A percentile compares a stretch with the other conserved stretches of the same genome.
Conservation (phyloP, 2,797 vertebrate species). For the Centropyge bicolor region DNA sequence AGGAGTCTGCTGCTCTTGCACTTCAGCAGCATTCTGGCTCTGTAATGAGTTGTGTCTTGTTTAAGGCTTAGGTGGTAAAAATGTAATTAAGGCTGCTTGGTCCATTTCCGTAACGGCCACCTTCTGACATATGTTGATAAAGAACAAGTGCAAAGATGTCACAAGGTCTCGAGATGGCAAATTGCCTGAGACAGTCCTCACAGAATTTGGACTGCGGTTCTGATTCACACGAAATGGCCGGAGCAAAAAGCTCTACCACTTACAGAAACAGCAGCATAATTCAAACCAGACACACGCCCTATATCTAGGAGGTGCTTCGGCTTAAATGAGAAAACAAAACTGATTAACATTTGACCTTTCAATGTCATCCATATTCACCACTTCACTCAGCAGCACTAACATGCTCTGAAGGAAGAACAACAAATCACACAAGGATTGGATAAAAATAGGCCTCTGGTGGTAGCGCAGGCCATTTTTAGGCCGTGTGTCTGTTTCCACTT, state of each 20-base stretch:
- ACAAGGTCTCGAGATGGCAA: constrained; percentile 36
- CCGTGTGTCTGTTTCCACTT: constrained; percentile 83
- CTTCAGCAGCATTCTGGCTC: constrained; percentile 31
- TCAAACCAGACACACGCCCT: constrained; percentile 59
- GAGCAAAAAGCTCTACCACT: constrained; percentile 15
- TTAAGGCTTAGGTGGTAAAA: constrained; percentile 44
- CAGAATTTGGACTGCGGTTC: constrained; percentile 21
- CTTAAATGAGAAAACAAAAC: constrained; percentile 70
- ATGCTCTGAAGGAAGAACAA: constrained; percentile 61
- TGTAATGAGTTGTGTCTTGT: constrained; percentile 47
- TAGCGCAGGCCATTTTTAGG: constrained; percentile 66
- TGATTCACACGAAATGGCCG: constrained; percentile 25
- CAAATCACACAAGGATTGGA: constrained; percentile 55
- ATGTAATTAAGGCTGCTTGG: constrained; percentile 44
- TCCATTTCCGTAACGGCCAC: constrained; percentile 45
- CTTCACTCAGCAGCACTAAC: constrained; percentile 59
- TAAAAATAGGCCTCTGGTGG: constrained; percentile 63
- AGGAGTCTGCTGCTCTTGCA: constrained; percentile 25
- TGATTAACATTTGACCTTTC: constrained; percentile 79
- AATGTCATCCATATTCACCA: constrained; percentile 71
- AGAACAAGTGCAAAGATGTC: constrained; percentile 34
- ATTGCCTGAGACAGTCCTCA: constrained; percentile 33
- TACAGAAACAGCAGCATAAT: constrained; percentile 53
- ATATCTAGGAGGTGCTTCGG: constrained; percentile 47
- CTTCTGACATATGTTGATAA: constrained; percentile 49